Percentiles rank a stretch among this genome's conserved stretches.
Conservation (phyloP, 2,113 vertebrate genomes). For the Hippocampus zosterae region DNA sequence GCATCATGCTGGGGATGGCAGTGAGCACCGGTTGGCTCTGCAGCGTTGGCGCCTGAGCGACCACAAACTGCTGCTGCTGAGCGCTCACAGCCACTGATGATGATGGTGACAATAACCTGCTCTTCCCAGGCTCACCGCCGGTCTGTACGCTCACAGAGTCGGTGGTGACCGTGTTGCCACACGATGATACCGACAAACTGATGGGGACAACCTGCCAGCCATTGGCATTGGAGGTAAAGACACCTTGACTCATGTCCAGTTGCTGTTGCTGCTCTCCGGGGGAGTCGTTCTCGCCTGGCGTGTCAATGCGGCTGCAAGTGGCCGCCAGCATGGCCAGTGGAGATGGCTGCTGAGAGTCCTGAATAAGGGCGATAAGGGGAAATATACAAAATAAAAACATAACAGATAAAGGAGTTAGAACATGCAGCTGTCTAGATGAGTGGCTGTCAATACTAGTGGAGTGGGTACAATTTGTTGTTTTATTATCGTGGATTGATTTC, state of each 20-base stretch:
- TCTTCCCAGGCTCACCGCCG: conserved; percentile 70
- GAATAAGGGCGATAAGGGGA: conserved; percentile 12
- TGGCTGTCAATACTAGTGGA: neutral
- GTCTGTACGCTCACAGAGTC: conserved; percentile 70
- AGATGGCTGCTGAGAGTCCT: conserved; percentile 92
- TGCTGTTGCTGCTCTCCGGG: conserved; percentile 71
- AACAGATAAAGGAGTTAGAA: neutral
- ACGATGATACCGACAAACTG: conserved; percentile 55
- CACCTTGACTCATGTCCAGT: conserved; percentile 81
- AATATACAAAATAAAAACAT: conserved; percentile 19
- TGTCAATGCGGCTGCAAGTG: conserved; percentile 95
- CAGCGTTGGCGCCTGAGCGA: conserved; percentile 76
- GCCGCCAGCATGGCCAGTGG: conserved; percentile 92
- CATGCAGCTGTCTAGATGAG: neutral
- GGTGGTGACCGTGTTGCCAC: conserved; percentile 67
- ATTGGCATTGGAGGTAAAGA: conserved; percentile 82
- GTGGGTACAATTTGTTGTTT: neutral
- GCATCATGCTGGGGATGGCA: conserved; percentile 82
- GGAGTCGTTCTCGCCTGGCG: conserved; percentile 83
- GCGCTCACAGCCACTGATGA: conserved; percentile 28
- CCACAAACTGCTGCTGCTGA: conserved; percentile 78
- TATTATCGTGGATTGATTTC: too few relatives aligned
- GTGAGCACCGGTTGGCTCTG: conserved; percentile 90
- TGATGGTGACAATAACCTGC: conserved; percentile 67
- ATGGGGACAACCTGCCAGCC: conserved; percentile 91